Percentiles rank a stretch among this genome's conserved stretches.
phyloP scores from a whole-genome alignment of 2,888 invertebrate species.

The Pseudococcus longispinus region DNA sequence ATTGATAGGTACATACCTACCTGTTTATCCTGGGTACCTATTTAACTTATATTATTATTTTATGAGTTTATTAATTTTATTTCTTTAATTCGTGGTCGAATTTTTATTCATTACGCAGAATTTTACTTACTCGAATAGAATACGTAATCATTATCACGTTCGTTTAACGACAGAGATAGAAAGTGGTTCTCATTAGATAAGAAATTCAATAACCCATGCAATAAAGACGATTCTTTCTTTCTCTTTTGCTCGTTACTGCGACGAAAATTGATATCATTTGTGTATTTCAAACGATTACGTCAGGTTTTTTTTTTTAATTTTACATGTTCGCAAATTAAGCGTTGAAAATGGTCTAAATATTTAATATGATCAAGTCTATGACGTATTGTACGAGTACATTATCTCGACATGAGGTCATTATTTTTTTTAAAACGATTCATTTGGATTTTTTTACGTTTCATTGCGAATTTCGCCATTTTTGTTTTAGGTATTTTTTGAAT shows the following conservation, averaged over 20 bases:
- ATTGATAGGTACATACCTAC: not conserved
- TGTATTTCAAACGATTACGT: not conserved
- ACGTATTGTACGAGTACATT: not conserved
- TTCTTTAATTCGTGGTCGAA: not conserved
- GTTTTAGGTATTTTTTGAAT: not conserved
- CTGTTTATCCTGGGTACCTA: not conserved
- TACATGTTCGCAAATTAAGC: not conserved
- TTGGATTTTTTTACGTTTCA: not conserved
- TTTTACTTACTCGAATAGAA: not conserved
- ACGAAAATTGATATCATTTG: not conserved
- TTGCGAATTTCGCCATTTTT: not conserved
- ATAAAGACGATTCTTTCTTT: too few relatives aligned
- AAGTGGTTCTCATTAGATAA: not conserved
- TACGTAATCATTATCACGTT: not conserved
- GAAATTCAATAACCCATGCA: not conserved
- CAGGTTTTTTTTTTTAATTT: not conserved
- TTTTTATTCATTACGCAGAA: not conserved
- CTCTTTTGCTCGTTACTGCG: not conserved
- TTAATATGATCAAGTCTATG: not conserved
- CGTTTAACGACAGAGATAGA: not conserved
- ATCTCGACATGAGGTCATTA: not conserved
- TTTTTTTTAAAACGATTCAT: not conserved
- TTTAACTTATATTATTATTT: not conserved
- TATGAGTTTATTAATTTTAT: not conserved
- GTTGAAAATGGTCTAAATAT: not conserved